Percentiles rank a stretch among this genome's conserved stretches.
Conservation (phyloP, 2,113 vertebrate genomes). For the Prietella phreatophila region DNA sequence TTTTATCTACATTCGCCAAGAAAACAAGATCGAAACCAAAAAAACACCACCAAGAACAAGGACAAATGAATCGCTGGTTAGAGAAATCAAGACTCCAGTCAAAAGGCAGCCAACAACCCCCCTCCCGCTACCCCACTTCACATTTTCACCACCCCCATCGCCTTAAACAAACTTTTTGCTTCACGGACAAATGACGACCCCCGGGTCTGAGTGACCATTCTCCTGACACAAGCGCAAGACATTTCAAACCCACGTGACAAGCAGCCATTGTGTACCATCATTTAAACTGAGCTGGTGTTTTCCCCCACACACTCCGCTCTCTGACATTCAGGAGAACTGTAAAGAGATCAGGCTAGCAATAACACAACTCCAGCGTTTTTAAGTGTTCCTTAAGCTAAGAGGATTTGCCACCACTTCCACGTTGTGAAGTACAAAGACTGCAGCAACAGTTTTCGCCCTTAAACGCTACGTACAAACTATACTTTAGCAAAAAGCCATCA, state of each 20-base stretch:
- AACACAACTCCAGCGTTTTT: not conserved
- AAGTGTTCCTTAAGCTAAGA: not conserved
- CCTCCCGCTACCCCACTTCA: not conserved
- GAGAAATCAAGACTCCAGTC: not conserved
- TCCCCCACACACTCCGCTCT: conserved; percentile 22
- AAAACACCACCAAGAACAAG: conserved; percentile 34
- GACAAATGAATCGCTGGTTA: not conserved
- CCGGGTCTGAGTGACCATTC: conserved; percentile 45
- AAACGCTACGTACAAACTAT: not conserved
- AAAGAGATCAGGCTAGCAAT: not conserved
- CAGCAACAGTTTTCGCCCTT: conserved; percentile 2
- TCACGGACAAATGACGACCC: conserved; percentile 52
- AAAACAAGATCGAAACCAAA: not conserved
- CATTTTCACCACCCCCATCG: not conserved
- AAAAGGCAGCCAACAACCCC: not conserved
- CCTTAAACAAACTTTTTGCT: conserved; percentile 51
- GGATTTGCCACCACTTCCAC: not conserved
- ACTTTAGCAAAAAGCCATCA: not conserved
- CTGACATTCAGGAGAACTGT: conserved; percentile 7
- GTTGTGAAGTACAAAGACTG: not conserved
- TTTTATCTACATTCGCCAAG: not conserved
- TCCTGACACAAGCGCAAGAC: conserved; percentile 38
- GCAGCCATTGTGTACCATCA: conserved; percentile 54
- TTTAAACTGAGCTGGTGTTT: conserved; percentile 51
- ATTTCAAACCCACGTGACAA: conserved; percentile 55